These are phyloP conservation scores for Tigriopus japonicus DNA, from an alignment of 1,140 invertebrate genomes.

Conservation along the genomic window DNA sequence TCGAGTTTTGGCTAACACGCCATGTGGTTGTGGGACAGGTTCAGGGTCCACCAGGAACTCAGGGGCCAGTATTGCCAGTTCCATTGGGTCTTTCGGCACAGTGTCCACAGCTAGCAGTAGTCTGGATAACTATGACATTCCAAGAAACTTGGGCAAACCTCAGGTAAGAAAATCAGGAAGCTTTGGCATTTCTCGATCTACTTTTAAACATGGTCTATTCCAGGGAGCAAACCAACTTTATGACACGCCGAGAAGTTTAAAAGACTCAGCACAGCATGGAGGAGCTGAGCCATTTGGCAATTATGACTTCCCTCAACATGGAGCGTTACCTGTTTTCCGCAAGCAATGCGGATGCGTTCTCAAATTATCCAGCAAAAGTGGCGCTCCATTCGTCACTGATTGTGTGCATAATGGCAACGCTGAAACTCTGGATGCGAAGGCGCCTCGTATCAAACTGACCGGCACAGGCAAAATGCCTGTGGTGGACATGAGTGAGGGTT, in stretches of 20 bases:
- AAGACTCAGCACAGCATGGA: not conserved
- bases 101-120: not conserved
- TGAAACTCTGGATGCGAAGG: no score
- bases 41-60: not conserved
- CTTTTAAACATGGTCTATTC: not conserved
- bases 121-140: not conserved
- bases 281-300: not conserved
- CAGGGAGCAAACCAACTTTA: not conserved
- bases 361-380: not conserved
- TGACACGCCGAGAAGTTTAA: not conserved
- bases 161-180: not conserved
- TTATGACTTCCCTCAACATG: not conserved
- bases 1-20: no score
- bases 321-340: not conserved
- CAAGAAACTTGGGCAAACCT: not conserved
- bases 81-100: not conserved
- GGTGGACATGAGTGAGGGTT: not conserved
- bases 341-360: not conserved
- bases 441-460: not conserved
- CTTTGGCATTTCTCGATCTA: not conserved
- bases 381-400: not conserved
- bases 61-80: not conserved
- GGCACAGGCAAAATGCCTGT: not conserved
- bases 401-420: no score
- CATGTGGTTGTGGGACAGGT: no score